phyloP scores from a whole-genome alignment of 2,113 vertebrate species.

The Piaya cayana region DNA sequence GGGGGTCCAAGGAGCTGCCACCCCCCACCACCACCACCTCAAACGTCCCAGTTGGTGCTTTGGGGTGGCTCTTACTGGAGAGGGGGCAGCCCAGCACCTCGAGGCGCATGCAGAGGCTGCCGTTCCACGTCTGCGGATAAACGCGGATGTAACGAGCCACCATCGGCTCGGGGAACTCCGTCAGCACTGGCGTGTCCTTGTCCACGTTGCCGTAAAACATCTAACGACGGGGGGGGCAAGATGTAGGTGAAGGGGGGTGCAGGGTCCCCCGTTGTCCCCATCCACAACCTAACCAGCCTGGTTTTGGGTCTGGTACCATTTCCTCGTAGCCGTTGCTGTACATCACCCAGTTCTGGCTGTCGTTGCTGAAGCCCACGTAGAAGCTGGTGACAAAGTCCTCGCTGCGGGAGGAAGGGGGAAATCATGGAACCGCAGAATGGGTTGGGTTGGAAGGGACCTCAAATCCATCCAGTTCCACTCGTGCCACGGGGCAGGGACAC shows the following conservation, averaged over 20 bases:
- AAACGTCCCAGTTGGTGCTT: not conserved
- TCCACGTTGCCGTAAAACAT: conserved; percentile 93
- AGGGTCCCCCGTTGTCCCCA: accelerated
- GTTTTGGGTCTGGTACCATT: conserved; percentile 78
- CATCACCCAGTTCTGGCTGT: conserved; percentile 91
- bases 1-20: too few relatives aligned
- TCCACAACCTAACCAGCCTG: accelerated
- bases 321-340: conserved; percentile 92
- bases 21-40: not conserved
- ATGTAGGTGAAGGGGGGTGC: too few relatives aligned
- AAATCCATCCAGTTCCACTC: conserved; percentile 82
- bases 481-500: too few relatives aligned
- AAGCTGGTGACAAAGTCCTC: conserved; percentile 92
- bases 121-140: conserved; percentile 94
- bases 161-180: conserved; percentile 85
- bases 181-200: conserved; percentile 90
- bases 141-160: conserved; percentile 91
- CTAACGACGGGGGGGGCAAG: conserved; percentile 42
- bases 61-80: conserved; percentile 73
- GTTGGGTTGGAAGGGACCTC: too few relatives aligned
- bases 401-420: conserved; percentile 62
- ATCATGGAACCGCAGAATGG: too few relatives aligned
- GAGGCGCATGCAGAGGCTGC: conserved; percentile 93
- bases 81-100: conserved; percentile 92
- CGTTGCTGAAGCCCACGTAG: conserved; percentile 95